Base-by-base conservation (phyloP, 2,888 invertebrate species). In the Micoletzkya japonica region DNA sequence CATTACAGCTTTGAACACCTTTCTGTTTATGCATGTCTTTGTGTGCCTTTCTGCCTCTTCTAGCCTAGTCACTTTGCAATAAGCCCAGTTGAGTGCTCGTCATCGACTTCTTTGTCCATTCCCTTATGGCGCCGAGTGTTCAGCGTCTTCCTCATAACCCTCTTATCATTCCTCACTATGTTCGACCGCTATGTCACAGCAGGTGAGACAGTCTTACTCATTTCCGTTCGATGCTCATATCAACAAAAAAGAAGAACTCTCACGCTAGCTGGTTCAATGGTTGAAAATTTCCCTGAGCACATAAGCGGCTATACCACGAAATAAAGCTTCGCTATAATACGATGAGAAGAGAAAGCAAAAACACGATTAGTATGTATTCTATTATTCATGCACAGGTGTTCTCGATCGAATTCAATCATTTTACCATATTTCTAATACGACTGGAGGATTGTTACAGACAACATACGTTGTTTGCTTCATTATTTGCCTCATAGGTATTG, bases 101-200 rank as follows among this genome's bases (percentile, higher is more conserved):
- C n/a, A n/a, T n/a, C n/a, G n/a, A n/a, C n/a, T n/a, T n/a, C n/a
- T 14, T 63, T 50, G 20, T 4, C 63, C n/a, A 63, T 63, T 63
- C 50, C 49, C 4, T 26, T 32, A 49, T 63, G 63, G 63, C 44
- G 63, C 4, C 63, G 63, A 50, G 32, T 63, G 0, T 14, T 4
- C 10, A 50, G 49, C 1, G 63, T 63, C 1, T 14, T 44, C 44
- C 10, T 44, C 10, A 44, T 44, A 44, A 4, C 17, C 26, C 44
- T 59, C 59, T 59, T 4, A 30, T 20, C 30, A 56, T 30, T 10
- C 10, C 3, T 6, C 28, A 1, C 44, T 44, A 14, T 50, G 63
- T 63, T 63, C 63, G 63, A 63, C 28, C 30, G 63, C 7, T 63
- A 63, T 26, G 63, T 63, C 0, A 63, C 63, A 39, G 63, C 63